These are phyloP conservation scores for Slavum lentiscoides DNA, from an alignment of 2,888 invertebrate species.

Conservation along the genomic window DNA sequence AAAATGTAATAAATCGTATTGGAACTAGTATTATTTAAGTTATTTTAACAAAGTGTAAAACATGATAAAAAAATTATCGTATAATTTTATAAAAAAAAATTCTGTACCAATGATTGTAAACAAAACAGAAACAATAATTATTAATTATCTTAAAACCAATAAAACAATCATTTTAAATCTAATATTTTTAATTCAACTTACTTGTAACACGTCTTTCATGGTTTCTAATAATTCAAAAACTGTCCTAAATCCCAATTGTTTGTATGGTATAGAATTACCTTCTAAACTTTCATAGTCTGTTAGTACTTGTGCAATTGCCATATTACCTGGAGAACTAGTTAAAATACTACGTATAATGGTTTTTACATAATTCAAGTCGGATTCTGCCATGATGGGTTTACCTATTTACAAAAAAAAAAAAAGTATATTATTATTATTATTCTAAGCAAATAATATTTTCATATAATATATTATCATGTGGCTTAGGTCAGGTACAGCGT, in stretches of 20 bases:
- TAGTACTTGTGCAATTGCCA: conserved; percentile 16
- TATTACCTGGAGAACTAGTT: not conserved
- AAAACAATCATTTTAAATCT: not conserved
- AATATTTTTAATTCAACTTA: conserved; percentile 8
- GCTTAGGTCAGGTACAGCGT: too few relatives aligned
- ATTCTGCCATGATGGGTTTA: conserved; percentile 11
- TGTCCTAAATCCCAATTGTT: not conserved
- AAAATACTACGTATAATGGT: conserved; percentile 21
- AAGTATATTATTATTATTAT: not conserved
- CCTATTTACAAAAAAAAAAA: not conserved
- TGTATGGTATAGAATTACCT: conserved; percentile 10
- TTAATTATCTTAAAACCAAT: not conserved
- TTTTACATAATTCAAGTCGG: conserved; percentile 13
- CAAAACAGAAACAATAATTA: not conserved
- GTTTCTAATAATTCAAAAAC: conserved; percentile 8
- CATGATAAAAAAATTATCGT: too few relatives aligned
- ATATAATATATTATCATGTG: not conserved
- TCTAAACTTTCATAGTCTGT: conserved; percentile 10
- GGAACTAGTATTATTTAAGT: too few relatives aligned
- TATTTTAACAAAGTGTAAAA: too few relatives aligned
- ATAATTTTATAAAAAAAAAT: not conserved
- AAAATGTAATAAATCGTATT: too few relatives aligned
- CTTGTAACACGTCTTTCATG: conserved; percentile 31
- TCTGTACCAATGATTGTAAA: not conserved
- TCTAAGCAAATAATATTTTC: not conserved